Evolutionary conservation across 2,797 vertebrate genomes (phyloP).

Genomic region (Paramormyrops hopkinsi): DNA sequence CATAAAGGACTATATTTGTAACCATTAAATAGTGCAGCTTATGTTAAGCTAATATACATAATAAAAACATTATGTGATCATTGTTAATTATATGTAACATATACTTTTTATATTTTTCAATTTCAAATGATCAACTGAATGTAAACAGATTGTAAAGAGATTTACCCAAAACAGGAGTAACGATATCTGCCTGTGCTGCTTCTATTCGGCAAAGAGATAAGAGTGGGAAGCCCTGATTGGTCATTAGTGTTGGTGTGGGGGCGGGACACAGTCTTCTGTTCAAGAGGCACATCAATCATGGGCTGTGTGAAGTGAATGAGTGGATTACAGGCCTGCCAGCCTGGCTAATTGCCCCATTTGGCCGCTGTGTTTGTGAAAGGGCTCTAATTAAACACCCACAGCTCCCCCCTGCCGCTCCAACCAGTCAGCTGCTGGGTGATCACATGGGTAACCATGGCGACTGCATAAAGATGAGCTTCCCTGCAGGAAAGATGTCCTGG

Average conservation of each 20-base stretch:
- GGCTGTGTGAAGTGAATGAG: slow-evolving; percentile 72
- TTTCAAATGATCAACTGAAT: neutral
- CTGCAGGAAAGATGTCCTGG: slow-evolving; percentile 42
- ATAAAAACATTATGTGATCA: neutral
- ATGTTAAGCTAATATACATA: neutral
- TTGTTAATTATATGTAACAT: neutral
- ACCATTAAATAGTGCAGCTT: neutral
- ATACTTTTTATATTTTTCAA: no score
- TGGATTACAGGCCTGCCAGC: slow-evolving; percentile 78
- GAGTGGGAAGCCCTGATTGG: neutral
- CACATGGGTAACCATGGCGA: slow-evolving; percentile 62
- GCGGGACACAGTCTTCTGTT: slow-evolving; percentile 29
- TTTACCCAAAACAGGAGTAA: neutral
- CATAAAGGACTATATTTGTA: neutral
- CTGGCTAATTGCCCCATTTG: slow-evolving; percentile 79
- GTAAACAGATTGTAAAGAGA: neutral
- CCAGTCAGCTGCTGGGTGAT: slow-evolving; percentile 46
- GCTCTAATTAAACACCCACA: slow-evolving; percentile 70
- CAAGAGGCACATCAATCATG: slow-evolving; percentile 65
- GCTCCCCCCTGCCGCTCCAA: slow-evolving; percentile 51
- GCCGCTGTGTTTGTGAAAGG: slow-evolving; percentile 71
- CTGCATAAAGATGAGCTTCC: slow-evolving; percentile 40
- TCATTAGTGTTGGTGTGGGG: neutral
- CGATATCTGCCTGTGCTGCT: neutral
- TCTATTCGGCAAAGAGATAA: neutral